Conservation (phyloP, 2,113 vertebrate species). For the Platysteira castanea region DNA sequence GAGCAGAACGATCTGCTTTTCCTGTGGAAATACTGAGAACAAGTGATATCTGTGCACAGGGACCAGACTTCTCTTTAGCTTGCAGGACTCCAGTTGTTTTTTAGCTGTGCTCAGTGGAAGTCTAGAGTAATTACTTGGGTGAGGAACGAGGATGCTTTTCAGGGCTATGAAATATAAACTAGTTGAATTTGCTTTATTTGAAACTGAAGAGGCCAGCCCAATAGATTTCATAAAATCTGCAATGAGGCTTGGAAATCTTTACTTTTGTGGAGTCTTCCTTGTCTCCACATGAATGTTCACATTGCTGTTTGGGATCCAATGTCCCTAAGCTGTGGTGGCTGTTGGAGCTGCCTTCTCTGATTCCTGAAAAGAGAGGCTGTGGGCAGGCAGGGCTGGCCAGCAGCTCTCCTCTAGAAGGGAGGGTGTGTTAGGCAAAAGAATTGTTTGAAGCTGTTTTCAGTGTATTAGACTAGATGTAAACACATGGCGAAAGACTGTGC, state of each 20-base stretch:
- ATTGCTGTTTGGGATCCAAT: fast-evolving
- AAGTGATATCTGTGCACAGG: background rate
- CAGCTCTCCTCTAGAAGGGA: background rate
- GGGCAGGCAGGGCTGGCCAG: background rate
- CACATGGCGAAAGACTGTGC: background rate
- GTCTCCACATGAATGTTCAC: fast-evolving
- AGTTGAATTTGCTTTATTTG: background rate
- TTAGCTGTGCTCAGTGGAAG: background rate
- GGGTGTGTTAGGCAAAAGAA: background rate
- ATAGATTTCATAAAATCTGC: background rate
- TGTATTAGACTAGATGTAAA: background rate
- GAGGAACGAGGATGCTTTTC: background rate
- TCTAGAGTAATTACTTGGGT: background rate
- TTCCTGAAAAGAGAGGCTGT: background rate
- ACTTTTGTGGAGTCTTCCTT: background rate
- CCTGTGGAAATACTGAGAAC: background rate
- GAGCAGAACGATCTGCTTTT: background rate
- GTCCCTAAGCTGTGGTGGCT: background rate
- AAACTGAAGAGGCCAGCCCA: background rate
- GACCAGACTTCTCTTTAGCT: background rate
- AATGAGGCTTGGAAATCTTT: background rate
- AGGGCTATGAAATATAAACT: background rate
- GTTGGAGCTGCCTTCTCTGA: background rate
- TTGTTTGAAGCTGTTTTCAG: background rate
- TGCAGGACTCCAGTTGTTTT: background rate